Evolutionary conservation across 1,140 invertebrate species (phyloP), one percentile per base, ranked within the genome.

Genomic region (Caenorhabditis briggsae): DNA sequence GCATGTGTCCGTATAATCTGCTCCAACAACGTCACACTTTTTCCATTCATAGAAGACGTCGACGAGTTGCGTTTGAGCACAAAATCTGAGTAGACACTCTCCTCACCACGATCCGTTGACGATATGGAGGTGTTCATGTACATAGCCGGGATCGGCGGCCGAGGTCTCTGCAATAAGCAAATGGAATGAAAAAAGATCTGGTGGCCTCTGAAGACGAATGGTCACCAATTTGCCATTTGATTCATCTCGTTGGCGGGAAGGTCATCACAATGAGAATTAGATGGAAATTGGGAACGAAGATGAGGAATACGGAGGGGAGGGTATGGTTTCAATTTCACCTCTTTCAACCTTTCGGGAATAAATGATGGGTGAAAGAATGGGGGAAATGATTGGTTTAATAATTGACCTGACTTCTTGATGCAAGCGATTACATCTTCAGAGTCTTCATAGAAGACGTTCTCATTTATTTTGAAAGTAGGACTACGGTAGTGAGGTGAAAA

Each of bases 1-100:
- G 96, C 96, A 94, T 97, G 96, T 46, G 96, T 96, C 74, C 96
- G 94, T 89, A 96, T 95, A 84, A 98, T 94, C 59, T 96, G 94
- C 93, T 98, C 96, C 89, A 96, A 93, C 78, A 96, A 41, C 9
- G 86, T 70, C 2, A 83, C 20, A 48, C 61, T 56, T 20, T 78
- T 48, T 46, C 53, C 53, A 41, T 41, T 61, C 53, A 65, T 74
- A 14, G 78, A 61, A 33, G 70, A 78, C 11, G 70, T 46, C 46
- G 70, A 78, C 20, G 70, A 78, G 20, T 78, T 78, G 5, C 70
- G 16, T 50, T 78, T 78, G 46, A 78, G 70, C 70, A 78, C 70
- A n/a, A 78, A 78, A 78, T 78, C 70, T 6, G 70, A 78, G 70
- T 78, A 78, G 46, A 50, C 46, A 50, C 70, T 78, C 20, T 78